Conservation (phyloP, 2,888 invertebrate genomes). For the Drosophila ustulata region DNA sequence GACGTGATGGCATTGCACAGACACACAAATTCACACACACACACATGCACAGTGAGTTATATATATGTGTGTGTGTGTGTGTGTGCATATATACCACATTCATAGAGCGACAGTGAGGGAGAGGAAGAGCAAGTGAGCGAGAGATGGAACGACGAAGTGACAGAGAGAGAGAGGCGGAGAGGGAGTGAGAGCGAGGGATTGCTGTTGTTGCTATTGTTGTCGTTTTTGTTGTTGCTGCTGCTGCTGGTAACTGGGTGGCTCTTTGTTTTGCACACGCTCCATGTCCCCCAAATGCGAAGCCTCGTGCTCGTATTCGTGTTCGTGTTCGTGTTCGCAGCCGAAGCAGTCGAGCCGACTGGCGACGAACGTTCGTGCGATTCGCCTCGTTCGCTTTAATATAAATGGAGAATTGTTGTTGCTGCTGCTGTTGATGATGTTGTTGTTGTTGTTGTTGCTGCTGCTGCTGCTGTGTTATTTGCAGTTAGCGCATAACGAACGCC, state of each 20-base stretch:
- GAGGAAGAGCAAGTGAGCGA: constrained; percentile 16
- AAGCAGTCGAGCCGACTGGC: constrained; percentile 43
- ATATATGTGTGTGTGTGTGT: constrained; percentile 8
- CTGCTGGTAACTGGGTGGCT: constrained; percentile 64
- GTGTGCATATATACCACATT: constrained; percentile 27
- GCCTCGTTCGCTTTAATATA: constrained; percentile 61
- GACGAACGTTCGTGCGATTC: constrained; percentile 48
- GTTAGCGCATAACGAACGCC: constrained; percentile 60
- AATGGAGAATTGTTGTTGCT: constrained; percentile 48
- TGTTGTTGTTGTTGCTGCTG: constrained; percentile 28
- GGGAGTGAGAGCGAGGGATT: constrained; percentile 31
- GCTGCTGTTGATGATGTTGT: constrained; percentile 25
- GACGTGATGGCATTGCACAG: constrained; percentile 78
- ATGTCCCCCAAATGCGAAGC: constrained; percentile 38
- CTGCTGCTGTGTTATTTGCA: constrained; percentile 52
- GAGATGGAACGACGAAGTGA: constrained; percentile 8
- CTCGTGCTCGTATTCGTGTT: constrained; percentile 27
- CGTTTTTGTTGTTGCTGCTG: constrained; percentile 24
- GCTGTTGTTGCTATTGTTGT: constrained; percentile 38
- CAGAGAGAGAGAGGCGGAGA: constrained; percentile 10
- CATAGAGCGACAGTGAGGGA: constrained; percentile 9
- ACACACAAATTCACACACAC: constrained; percentile 34
- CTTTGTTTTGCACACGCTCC: constrained; percentile 68
- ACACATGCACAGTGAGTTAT: constrained; percentile 6
- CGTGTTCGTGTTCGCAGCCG: constrained; percentile 39